Evolutionary conservation across 2,113 vertebrate genomes (phyloP).

Genomic region (Thermophis baileyi): DNA sequence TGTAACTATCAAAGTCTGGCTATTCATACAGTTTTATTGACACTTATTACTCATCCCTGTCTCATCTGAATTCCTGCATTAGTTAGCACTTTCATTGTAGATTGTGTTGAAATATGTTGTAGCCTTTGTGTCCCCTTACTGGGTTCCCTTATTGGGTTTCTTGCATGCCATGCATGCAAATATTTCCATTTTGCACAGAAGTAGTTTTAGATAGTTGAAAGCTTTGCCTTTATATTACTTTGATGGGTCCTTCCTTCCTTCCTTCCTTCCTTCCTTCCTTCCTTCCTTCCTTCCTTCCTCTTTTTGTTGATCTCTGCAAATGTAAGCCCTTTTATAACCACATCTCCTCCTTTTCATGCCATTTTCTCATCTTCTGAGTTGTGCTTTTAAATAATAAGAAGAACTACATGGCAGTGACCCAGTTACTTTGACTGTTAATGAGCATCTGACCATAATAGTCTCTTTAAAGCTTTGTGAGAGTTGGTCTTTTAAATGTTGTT

Average conservation of each 20-base stretch:
- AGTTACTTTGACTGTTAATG: background rate
- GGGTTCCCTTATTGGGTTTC: background rate
- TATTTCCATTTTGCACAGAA: background rate
- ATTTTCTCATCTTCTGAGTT: background rate
- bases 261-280: background rate
- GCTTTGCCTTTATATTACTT: conserved; percentile 8
- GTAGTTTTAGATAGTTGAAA: background rate
- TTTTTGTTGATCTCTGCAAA: background rate
- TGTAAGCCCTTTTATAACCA: conserved; percentile 20
- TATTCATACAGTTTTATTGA: no score
- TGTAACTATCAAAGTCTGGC: no score
- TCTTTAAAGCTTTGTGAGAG: background rate
- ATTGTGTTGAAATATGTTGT: background rate
- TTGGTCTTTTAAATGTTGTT: background rate
- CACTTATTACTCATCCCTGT: background rate
- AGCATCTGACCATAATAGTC: background rate
- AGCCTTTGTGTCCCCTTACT: background rate
- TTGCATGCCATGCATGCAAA: background rate
- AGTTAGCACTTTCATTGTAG: background rate
- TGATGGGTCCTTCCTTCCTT: background rate
- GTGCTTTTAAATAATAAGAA: background rate
- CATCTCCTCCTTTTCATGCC: background rate
- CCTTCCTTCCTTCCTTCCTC: no score
- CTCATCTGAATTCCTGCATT: background rate
- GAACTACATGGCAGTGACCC: background rate